Evolutionary conservation across 2,888 invertebrate species (phyloP), one percentile per base, ranked within the genome.

Genomic region (Cheilosia variabilis): DNA sequence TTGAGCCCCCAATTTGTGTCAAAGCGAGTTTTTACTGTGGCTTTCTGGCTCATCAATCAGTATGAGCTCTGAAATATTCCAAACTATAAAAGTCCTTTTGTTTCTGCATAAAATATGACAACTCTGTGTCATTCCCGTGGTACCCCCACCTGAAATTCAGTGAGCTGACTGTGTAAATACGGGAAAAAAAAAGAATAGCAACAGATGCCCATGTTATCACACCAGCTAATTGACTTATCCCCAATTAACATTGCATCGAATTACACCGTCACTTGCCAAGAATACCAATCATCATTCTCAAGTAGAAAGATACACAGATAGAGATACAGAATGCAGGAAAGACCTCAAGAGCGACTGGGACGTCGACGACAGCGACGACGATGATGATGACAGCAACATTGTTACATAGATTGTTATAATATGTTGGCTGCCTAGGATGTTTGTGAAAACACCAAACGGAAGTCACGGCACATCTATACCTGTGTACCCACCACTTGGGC

Each of bases 241-340:
- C 86, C 86, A 86, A 86, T 86, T 86, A 86, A 86, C 80, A 86
- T 86, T 81, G 81, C 86, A 71, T 80, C 68, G 60, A 86, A 80
- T 86, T 80, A 86, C 86, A 27, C 66, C 71, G 76, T 76, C 80
- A 86, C 76, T 86, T 86, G 72, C 71, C 52, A 62, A n/a, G 80
- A 76, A 81, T 86, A 76, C 81, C 86, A 72, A 86, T 77, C 86
- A 77, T 77, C 76, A 68, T 77, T 66, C 66, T 43, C 57, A 63
- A 73, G 62, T 15, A 37, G 68, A 66, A 50, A 50, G 57, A 78
- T 22, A 19, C 45, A 62, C 34, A 63, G 27, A 43, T 37, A 47
- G 19, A 68, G 22, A 47, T 27, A 22, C 9, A 52, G 41, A 72
- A n/a, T 24, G 4, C 34, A 34, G 24, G 41, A 62, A 52, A 43